Conservation (phyloP, 2,113 vertebrate species). For the Chitala chitala region DNA sequence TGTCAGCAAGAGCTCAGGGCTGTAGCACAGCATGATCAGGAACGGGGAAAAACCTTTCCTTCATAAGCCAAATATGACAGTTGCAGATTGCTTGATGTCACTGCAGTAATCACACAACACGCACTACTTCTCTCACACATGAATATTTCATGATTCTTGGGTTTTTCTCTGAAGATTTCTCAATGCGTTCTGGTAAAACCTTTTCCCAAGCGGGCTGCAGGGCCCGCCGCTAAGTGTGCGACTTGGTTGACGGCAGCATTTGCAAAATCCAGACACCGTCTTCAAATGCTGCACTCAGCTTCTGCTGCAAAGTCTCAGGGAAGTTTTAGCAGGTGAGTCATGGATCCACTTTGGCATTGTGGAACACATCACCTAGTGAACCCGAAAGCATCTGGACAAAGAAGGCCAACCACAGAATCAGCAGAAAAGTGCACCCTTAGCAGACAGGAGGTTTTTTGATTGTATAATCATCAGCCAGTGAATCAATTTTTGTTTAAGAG, state of each 20-base stretch:
- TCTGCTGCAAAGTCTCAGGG: too few relatives aligned
- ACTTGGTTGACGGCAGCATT: not conserved
- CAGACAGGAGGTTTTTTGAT: too few relatives aligned
- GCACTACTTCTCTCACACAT: not conserved
- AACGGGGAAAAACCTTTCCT: not conserved
- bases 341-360: too few relatives aligned
- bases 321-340: too few relatives aligned
- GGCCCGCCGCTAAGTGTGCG: not conserved
- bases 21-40: too few relatives aligned
- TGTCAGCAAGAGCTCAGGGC: not conserved
- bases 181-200: not conserved
- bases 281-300: too few relatives aligned
- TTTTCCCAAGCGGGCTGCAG: not conserved
- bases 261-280: not conserved
- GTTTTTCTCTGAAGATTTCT: slow-evolving; percentile 5
- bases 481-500: too few relatives aligned
- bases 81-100: not conserved
- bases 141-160: slow-evolving; percentile 27
- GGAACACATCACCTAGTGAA: too few relatives aligned
- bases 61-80: slow-evolving; percentile 11
- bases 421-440: too few relatives aligned
- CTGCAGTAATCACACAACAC: slow-evolving; percentile 17
- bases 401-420: too few relatives aligned
- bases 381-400: too few relatives aligned
- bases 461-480: too few relatives aligned